A percentile compares a stretch with the other conserved stretches of the same genome.
Conservation (phyloP, 2,888 invertebrate genomes). For the Exocentrus adspersus region DNA sequence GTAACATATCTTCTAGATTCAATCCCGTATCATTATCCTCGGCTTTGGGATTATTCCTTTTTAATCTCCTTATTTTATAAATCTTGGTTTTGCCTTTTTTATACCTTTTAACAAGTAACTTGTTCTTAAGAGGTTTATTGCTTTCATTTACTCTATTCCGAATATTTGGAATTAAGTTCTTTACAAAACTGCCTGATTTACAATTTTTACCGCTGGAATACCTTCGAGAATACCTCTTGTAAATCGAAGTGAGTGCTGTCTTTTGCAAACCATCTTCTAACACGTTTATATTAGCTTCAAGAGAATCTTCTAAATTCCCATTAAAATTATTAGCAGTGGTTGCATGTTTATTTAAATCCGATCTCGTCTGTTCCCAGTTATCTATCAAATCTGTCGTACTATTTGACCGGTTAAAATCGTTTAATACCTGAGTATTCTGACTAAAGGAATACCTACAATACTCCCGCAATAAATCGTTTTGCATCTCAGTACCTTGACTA, state of each 20-base stretch:
- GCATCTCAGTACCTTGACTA: not conserved
- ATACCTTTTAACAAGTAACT: constrained; percentile 33
- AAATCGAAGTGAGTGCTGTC: not conserved
- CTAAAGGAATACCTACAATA: not conserved
- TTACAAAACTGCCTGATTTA: not conserved
- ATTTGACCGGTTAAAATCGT: too few species aligned
- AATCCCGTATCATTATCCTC: constrained; percentile 19
- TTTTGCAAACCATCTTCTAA: not conserved
- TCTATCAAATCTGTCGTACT: not conserved
- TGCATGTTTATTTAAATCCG: not conserved
- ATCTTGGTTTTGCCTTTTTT: constrained; percentile 42
- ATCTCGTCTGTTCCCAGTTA: not conserved
- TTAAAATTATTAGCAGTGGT: too few species aligned
- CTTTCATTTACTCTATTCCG: not conserved
- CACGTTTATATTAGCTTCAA: not conserved
- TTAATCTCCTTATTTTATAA: constrained; percentile 32
- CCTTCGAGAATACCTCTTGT: not conserved
- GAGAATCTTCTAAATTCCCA: not conserved
- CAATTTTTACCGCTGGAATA: not conserved
- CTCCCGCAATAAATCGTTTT: not conserved
- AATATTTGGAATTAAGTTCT: not conserved
- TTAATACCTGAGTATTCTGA: not conserved
- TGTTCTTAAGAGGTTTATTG: not conserved
- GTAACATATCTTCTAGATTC: constrained; percentile 26
- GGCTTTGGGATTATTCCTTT: constrained; percentile 4